Percentiles rank a stretch among this genome's conserved stretches.
phyloP scores from a whole-genome alignment of 2,888 invertebrate species.

The Euclidia mi region DNA sequence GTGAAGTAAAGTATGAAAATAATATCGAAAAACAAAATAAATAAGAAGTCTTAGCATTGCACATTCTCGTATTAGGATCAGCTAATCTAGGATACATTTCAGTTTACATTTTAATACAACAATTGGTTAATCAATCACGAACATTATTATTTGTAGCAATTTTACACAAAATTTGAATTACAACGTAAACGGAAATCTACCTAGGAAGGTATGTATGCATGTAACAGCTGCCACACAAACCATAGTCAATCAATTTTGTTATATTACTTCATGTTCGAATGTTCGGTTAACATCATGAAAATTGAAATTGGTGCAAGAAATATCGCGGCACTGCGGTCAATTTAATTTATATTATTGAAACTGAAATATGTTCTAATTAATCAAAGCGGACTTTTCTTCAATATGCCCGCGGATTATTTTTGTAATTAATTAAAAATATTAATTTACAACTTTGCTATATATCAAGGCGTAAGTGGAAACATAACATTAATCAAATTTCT shows the following conservation, averaged over 20 bases:
- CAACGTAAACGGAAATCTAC: constrained; percentile 80
- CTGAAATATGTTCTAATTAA: neutral
- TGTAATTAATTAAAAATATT: constrained; percentile 3
- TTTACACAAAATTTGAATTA: neutral
- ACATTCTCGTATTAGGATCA: constrained; percentile 88
- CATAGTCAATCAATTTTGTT: constrained; percentile 72
- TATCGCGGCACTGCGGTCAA: constrained; percentile 38
- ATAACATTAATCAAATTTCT: constrained; percentile 17
- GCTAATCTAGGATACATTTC: constrained; percentile 83
- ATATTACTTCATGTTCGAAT: constrained; percentile 61
- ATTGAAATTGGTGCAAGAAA: constrained; percentile 85
- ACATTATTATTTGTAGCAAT: constrained; percentile 2
- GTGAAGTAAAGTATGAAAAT: constrained; percentile 85
- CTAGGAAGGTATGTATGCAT: constrained; percentile 84
- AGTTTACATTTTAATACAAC: constrained; percentile 62
- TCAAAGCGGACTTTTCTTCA: neutral
- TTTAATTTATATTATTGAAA: constrained; percentile 7
- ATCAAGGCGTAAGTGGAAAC: constrained; percentile 12
- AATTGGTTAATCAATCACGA: constrained; percentile 12
- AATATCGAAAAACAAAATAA: constrained; percentile 81
- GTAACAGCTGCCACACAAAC: constrained; percentile 88
- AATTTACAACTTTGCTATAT: constrained; percentile 6
- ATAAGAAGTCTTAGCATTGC: constrained; percentile 88
- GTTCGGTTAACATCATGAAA: constrained; percentile 62
- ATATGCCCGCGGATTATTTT: neutral